Base-by-base conservation (phyloP, 2,113 vertebrate genomes). In the Silurus glanis region DNA sequence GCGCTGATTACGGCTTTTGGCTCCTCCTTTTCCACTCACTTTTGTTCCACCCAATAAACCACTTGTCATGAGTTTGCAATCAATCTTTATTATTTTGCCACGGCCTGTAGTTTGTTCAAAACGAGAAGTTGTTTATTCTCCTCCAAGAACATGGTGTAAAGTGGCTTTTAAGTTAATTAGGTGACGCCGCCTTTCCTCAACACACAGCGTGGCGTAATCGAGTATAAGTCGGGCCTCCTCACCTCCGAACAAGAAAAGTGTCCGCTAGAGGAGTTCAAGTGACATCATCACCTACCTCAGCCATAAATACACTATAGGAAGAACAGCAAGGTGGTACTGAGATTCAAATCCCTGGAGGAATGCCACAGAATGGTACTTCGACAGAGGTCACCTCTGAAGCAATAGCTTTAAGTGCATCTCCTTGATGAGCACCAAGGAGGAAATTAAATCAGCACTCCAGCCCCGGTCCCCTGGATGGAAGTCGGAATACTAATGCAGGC, bases 371-470 rank as follows among this genome's bases (percentile, higher is more conserved):
- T 69, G 87, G 83, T 69, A 87, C 82, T 69, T 84, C 14, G 75
- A 83, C 89, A 89, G 88, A 91, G 94, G 93, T 94, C 92, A 90
- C 87, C 47, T 72, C 86, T 67, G 87, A 93, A 84, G 90, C 92
- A 95, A 94, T 95, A 89, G 53, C 91, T 92, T 92, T 93, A 94
- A 94, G 95, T 95, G 94, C 93, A 91, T 90, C 90, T 88, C 85
- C 88, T 37, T 93, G 93, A 93, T 91, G 91, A 92, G 89, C 88
- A 75, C 81, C 49, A 71, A 89, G 84, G 87, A 86, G 89, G 90
- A 85, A 91, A 90, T 88, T 88, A 91, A 83, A 91, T 83, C 80
- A 82, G 86, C 78, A 79, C 71, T 62, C 28, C 51, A 75, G 74
- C 82, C 79, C 87, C 49, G 86, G 75, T 83, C 80, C 69, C 37